These are phyloP conservation scores for Dolichomitus sp. DNA, from an alignment of 2,888 invertebrate species.

Conservation along the genomic window DNA sequence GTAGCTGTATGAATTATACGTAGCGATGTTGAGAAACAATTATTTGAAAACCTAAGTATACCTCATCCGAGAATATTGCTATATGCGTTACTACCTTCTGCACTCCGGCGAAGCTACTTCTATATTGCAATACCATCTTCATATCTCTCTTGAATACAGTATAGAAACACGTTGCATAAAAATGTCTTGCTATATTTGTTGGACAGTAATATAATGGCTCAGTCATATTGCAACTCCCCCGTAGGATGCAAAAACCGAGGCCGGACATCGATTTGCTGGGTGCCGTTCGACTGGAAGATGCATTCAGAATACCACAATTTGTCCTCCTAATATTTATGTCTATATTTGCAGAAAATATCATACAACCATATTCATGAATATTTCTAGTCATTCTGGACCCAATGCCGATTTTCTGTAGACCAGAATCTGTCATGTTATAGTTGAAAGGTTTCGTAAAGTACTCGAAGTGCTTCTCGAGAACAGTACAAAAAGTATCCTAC, in stretches of 20 bases:
- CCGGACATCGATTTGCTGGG: constrained; percentile 36
- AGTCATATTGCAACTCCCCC: constrained; percentile 22
- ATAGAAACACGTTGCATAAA: neutral
- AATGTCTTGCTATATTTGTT: constrained; percentile 11
- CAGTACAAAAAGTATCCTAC: constrained; percentile 7
- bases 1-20: neutral
- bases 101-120: neutral
- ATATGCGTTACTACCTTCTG: neutral
- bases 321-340: constrained; percentile 1
- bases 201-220: constrained; percentile 2
- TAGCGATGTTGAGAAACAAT: neutral
- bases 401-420: neutral
- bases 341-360: neutral
- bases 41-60: neutral
- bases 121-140: neutral
- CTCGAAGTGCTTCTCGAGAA: neutral
- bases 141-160: neutral
- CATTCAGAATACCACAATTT: constrained; percentile 22
- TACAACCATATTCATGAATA: constrained; percentile 36
- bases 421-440: constrained; percentile 2
- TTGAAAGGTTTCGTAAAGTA: constrained; percentile 3
- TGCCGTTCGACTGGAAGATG: constrained; percentile 19
- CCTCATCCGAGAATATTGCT: neutral
- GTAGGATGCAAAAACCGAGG: constrained; percentile 2
- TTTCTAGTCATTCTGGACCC: neutral